Base-by-base conservation (phyloP, 2,888 invertebrate species). In the Mesorhabditis spiculigera region DNA sequence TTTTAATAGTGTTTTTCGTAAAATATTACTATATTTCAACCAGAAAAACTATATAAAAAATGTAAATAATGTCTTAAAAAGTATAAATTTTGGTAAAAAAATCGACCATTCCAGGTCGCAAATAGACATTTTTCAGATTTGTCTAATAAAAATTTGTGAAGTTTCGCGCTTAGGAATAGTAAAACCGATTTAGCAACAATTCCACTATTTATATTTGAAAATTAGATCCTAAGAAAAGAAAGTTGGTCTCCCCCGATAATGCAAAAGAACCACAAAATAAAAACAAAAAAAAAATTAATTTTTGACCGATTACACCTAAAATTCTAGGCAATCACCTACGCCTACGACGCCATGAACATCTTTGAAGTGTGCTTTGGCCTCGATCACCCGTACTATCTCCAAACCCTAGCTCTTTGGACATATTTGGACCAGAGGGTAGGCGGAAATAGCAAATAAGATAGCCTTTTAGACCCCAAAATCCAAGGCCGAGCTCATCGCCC, bases 261-360 rank as follows among this genome's bases (percentile, higher is more conserved):
- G 13, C 8, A 28, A 63, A 16, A n/a, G 8, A n/a, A n/a, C 28
- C 8, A n/a, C 8, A 63, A 63, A 63, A 63, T 5, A 28, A 28
- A 65, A 42, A 43, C 16, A 42, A 6, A 5, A 45, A n/a, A n/a
- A 3, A 45, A 62, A 41, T 5, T 28, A 13, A 58, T 8, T 42
- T n/a, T 63, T 13, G 41, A n/a, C 41, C 10, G 8, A 8, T 63
- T 16, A 13, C 28, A 16, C 42, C 65, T 5, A 13, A 66, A 45
- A 43, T 74, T 71, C n/a, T 68, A 77, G 71, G 85, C 85, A 3
- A 77, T 80, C 61, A 74, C 78, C 5, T 84, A 83, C 67, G 83
- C 84, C 42, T 85, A 80, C 72, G 85, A 85, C 66, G 85, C 85
- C 1, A 85, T 85, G 85, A 79, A 80, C 67, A 85, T 85, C n/a